Evolutionary conservation across 2,797 vertebrate species (phyloP).

Genomic region (Lutjanus argentimaculatus): DNA sequence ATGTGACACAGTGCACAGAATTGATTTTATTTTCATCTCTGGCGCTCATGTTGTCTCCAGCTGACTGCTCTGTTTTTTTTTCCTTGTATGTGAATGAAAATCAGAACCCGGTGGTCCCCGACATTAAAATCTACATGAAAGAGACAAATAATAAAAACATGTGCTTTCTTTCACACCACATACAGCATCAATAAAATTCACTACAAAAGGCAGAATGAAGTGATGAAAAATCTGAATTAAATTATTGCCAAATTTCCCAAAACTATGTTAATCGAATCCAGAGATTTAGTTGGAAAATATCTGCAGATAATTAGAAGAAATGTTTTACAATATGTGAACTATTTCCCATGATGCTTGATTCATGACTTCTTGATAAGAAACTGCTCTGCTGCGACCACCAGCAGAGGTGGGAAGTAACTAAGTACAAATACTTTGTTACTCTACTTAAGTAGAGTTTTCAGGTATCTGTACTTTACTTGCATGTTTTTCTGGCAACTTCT

Average conservation of each 20-base stretch:
- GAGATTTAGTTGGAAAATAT: conserved; percentile 18
- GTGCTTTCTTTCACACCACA: conserved; percentile 41
- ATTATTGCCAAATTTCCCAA: conserved; percentile 1
- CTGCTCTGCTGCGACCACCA: conserved; percentile 25
- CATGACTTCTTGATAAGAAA: background rate
- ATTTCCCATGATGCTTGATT: conserved; percentile 9
- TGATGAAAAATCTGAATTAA: conserved; percentile 27
- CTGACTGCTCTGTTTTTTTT: conserved; percentile 33
- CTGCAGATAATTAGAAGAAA: conserved; percentile 32
- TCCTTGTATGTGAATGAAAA: conserved; percentile 31
- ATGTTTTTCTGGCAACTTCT: too few relatives aligned
- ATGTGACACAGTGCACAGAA: conserved; percentile 19
- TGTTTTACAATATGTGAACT: conserved; percentile 9
- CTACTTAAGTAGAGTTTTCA: too few relatives aligned
- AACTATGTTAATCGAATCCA: conserved; percentile 16
- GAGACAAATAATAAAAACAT: conserved; percentile 44
- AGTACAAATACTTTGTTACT: too few relatives aligned
- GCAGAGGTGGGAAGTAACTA: background rate
- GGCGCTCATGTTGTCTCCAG: conserved; percentile 38
- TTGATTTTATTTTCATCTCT: conserved; percentile 30
- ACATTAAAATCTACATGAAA: conserved; percentile 44
- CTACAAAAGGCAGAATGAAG: background rate
- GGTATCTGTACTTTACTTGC: too few relatives aligned
- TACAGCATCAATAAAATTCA: conserved; percentile 6
- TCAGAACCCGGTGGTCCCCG: conserved; percentile 37